These are phyloP conservation scores for Drosophila paranaensis DNA, from an alignment of 2,888 invertebrate species.

Conservation along the genomic window DNA sequence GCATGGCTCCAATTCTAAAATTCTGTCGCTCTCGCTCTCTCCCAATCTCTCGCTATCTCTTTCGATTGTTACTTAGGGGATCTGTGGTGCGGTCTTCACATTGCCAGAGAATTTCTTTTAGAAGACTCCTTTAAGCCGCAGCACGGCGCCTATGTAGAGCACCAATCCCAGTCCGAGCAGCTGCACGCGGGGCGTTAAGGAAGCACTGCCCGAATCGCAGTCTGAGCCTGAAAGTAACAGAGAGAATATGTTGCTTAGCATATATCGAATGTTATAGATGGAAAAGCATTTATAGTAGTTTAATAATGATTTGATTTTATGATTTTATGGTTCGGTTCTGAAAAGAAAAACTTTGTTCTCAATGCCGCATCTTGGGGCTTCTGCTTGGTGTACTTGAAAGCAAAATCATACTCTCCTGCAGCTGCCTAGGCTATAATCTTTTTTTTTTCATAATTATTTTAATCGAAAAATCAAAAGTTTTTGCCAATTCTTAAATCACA, in stretches of 20 bases:
- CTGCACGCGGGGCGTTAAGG: constrained; percentile 56
- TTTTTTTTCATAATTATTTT: constrained; percentile 2
- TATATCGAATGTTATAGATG: not conserved
- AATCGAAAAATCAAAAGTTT: constrained; percentile 6
- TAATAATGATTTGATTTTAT: constrained; percentile 47
- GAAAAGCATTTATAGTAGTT: not conserved
- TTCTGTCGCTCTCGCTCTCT: constrained; percentile 8
- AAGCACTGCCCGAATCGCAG: constrained; percentile 74
- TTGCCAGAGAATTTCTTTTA: constrained; percentile 64
- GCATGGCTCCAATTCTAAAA: constrained; percentile 48
- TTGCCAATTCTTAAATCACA: constrained; percentile 23
- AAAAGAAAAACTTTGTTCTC: constrained; percentile 12
- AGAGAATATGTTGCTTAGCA: constrained; percentile 22
- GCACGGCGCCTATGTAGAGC: constrained; percentile 49
- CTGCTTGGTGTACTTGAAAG: constrained; percentile 34
- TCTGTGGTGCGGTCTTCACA: constrained; percentile 28
- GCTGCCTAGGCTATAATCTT: constrained; percentile 17
- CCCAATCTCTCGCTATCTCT: not conserved
- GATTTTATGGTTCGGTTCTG: constrained; percentile 44
- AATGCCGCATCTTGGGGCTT: constrained; percentile 26
- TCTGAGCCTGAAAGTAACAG: constrained; percentile 65
- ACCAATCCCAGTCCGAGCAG: constrained; percentile 54
- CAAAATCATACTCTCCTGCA: constrained; percentile 41
- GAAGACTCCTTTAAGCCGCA: constrained; percentile 65
- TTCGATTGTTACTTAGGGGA: constrained; percentile 27